These are phyloP conservation scores for Acronicta aceris DNA, from an alignment of 2,888 invertebrate genomes.

Conservation along the genomic window DNA sequence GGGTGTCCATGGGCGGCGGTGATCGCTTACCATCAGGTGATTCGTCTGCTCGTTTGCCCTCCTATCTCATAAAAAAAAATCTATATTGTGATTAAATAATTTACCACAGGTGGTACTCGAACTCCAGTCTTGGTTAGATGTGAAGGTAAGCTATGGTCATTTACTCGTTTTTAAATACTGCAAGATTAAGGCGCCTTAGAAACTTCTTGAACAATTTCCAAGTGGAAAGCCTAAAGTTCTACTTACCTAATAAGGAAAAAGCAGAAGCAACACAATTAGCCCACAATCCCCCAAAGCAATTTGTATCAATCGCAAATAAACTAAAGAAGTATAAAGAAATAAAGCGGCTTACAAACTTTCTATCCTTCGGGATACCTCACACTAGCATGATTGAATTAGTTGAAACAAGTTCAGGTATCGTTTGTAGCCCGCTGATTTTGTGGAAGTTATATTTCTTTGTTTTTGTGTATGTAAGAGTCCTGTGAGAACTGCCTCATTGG, in stretches of 20 bases:
- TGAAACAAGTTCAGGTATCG: constrained; percentile 53
- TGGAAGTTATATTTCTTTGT: constrained; percentile 48
- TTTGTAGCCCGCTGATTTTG: constrained; percentile 48
- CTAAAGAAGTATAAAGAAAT: constrained; percentile 59
- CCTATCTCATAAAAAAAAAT: too few species aligned
- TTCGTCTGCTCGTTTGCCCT: too few species aligned
- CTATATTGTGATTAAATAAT: too few species aligned
- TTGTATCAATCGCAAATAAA: constrained; percentile 67
- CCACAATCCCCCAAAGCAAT: constrained; percentile 63
- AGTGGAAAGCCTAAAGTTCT: not conserved
- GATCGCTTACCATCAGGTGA: too few species aligned
- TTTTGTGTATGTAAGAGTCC: constrained; percentile 37
- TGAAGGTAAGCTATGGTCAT: too few species aligned
- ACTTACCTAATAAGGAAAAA: constrained; percentile 34
- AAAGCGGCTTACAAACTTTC: constrained; percentile 65
- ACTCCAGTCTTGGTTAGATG: too few species aligned
- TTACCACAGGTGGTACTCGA: too few species aligned
- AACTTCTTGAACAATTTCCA: not conserved
- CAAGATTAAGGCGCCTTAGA: too few species aligned
- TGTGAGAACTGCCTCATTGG: constrained; percentile 3
- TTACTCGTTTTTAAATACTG: too few species aligned
- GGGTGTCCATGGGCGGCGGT: too few species aligned
- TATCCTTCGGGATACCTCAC: constrained; percentile 64
- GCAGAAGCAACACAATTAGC: constrained; percentile 42
- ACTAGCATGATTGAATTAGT: constrained; percentile 72